phyloP scores from a whole-genome alignment of 1,140 invertebrate genomes.

The Sarcophaga peregrina region DNA sequence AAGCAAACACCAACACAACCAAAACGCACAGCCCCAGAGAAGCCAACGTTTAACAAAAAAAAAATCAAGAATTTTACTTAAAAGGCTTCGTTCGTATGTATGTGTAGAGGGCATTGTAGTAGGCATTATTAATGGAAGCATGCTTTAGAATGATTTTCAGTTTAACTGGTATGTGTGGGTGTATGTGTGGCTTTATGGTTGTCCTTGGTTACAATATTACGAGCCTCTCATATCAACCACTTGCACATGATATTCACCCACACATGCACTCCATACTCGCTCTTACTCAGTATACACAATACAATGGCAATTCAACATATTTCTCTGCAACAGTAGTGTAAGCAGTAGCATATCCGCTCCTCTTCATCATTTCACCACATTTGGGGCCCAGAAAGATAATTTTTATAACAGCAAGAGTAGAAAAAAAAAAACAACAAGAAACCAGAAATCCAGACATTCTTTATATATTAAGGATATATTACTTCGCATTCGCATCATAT shows the following conservation, averaged over 20 bases:
- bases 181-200: constrained; percentile 1
- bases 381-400: not conserved
- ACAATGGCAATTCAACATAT: not conserved
- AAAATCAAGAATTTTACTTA: not conserved
- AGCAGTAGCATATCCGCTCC: too few species aligned
- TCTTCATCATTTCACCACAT: not conserved
- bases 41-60: not conserved
- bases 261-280: not conserved
- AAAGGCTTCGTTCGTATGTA: not conserved
- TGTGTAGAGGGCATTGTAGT: not conserved
- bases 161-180: not conserved
- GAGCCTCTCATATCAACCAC: constrained; percentile 20
- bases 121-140: not conserved
- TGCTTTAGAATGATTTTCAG: not conserved
- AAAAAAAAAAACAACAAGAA: not conserved
- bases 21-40: not conserved
- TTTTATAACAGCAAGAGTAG: not conserved
- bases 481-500: not conserved
- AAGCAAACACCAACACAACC: not conserved
- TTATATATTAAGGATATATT: too few species aligned
- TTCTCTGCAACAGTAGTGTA: not conserved
- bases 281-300: too few species aligned
- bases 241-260: constrained; percentile 14
- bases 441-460: not conserved
- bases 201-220: constrained; percentile 26